Conservation (phyloP, 2,888 invertebrate species). For the Leptinotarsa tumamoca region DNA sequence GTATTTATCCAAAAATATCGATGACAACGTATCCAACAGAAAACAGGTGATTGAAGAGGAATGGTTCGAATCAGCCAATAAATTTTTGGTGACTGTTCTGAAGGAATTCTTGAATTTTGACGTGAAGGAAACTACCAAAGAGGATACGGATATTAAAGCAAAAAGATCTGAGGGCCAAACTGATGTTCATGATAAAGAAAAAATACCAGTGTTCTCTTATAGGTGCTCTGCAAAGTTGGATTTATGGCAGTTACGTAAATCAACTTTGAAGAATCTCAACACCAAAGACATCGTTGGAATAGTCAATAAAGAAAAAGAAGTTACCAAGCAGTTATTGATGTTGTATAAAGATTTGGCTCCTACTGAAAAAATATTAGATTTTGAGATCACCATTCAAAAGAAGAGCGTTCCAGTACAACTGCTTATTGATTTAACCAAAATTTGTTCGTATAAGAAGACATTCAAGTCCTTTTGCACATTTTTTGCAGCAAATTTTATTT, state of each 20-base stretch:
- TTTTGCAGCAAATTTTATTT: constrained; percentile 56
- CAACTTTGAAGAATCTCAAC: constrained; percentile 53
- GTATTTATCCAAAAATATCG: constrained; percentile 33
- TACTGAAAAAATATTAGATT: constrained; percentile 55
- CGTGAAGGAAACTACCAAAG: constrained; percentile 44
- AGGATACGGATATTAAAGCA: constrained; percentile 55
- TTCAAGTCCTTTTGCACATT: constrained; percentile 58
- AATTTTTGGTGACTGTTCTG: constrained; percentile 46
- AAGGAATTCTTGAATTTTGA: constrained; percentile 50
- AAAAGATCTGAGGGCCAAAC: constrained; percentile 60
- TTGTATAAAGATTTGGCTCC: constrained; percentile 45
- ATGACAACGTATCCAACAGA: constrained; percentile 15
- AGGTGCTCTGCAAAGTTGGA: constrained; percentile 51
- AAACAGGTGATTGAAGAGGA: constrained; percentile 26
- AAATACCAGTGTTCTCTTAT: constrained; percentile 53
- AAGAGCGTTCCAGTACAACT: constrained; percentile 53
- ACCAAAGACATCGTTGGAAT: constrained; percentile 49
- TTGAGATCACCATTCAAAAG: constrained; percentile 58
- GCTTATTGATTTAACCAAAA: constrained; percentile 56
- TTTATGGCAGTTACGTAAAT: constrained; percentile 59
- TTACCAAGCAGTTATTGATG: constrained; percentile 59
- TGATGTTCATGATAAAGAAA: constrained; percentile 60
- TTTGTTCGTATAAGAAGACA: constrained; percentile 54
- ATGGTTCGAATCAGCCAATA: constrained; percentile 46
- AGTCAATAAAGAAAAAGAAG: constrained; percentile 61